phyloP scores from a whole-genome alignment of 2,888 invertebrate genomes.

The Cosmia pyralina region DNA sequence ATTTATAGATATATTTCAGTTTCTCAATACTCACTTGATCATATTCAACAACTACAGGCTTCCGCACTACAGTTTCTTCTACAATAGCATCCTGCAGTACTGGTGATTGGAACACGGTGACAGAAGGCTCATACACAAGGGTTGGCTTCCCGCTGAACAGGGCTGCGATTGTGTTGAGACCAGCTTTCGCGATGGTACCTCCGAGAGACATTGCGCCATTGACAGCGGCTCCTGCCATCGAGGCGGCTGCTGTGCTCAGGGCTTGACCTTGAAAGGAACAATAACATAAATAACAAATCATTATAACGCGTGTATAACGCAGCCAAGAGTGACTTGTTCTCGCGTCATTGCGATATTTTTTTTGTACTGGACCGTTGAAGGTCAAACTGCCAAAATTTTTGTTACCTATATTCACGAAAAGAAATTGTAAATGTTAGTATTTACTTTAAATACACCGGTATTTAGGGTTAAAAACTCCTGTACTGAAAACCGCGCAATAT shows the following conservation, averaged over 20 bases:
- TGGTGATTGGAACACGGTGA: constrained; percentile 24
- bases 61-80: constrained; percentile 17
- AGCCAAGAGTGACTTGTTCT: no score
- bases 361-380: no score
- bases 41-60: constrained; percentile 37
- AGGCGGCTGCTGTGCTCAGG: constrained; percentile 27
- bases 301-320: neutral
- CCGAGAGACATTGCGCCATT: constrained; percentile 37
- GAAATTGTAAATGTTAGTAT: no score
- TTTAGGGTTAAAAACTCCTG: no score
- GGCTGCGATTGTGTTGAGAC: constrained; percentile 42
- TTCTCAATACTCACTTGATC: constrained; percentile 33
- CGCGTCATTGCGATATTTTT: no score
- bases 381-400: no score
- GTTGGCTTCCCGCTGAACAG: constrained; percentile 24
- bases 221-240: constrained; percentile 30
- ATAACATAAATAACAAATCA: neutral
- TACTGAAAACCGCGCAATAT: no score
- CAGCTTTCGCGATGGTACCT: constrained; percentile 32
- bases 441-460: no score
- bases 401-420: no score
- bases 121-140: constrained; percentile 19
- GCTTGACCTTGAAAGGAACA: constrained; percentile 19
- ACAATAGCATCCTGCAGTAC: constrained; percentile 21
- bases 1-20: no score